Evolutionary conservation across 1,140 invertebrate species (phyloP).

Genomic region (Zophobas atratus): DNA sequence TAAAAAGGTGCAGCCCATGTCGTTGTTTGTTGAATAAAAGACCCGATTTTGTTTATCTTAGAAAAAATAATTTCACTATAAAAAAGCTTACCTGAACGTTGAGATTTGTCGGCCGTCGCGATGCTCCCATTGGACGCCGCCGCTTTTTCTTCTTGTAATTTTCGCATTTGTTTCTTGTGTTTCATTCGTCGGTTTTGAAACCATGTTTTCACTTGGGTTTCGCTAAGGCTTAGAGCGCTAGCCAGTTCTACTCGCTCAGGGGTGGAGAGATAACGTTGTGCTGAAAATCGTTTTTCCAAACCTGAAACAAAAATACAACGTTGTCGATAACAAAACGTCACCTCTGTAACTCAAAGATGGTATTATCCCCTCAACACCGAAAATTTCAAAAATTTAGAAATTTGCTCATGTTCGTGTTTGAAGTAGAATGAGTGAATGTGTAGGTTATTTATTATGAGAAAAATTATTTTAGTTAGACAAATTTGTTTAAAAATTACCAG

Average conservation of each 20-base stretch:
- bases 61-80: too few species aligned
- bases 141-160: conserved; percentile 73
- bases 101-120: conserved; percentile 8
- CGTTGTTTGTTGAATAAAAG: too few species aligned
- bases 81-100: not conserved
- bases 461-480: too few species aligned
- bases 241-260: conserved; percentile 97
- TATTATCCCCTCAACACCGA: too few species aligned
- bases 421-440: too few species aligned
- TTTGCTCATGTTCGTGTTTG: too few species aligned
- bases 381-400: too few species aligned
- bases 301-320: conserved; percentile 70
- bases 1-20: too few species aligned
- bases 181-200: conserved; percentile 98
- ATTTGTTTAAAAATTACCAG: conserved; percentile 67
- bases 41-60: too few species aligned
- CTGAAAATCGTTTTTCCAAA: conserved; percentile 95
- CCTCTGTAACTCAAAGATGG: too few species aligned
- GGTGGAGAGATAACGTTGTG: conserved; percentile 96
- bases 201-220: conserved; percentile 99
- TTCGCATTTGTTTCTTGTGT: conserved; percentile 94
- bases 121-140: conserved; percentile 50
- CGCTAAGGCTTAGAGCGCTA: conserved; percentile 90
- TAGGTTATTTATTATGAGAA: too few species aligned
- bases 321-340: not conserved